phyloP scores from a whole-genome alignment of 2,113 vertebrate genomes.

The Apus apus region DNA sequence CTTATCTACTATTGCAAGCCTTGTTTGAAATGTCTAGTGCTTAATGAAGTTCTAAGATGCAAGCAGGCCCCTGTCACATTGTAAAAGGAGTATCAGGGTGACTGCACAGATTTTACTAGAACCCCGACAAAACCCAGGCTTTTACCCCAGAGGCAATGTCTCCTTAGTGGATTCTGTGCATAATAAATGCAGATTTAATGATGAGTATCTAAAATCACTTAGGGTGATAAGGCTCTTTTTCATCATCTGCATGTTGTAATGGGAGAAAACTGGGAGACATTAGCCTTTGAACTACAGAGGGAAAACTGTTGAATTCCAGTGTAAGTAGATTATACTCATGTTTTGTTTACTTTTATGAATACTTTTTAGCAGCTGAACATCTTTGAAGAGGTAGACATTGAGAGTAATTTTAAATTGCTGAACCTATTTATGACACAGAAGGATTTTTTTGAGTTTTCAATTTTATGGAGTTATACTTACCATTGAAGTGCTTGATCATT shows the following conservation, averaged over 20 bases:
- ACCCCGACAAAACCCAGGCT: background rate
- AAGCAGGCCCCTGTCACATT: background rate
- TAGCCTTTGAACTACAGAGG: background rate
- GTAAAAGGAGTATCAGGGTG: background rate
- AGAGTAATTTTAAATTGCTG: background rate
- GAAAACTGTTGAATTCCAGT: background rate
- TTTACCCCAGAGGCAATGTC: constrained; percentile 1
- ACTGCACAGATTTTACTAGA: constrained; percentile 7
- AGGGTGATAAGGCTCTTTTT: constrained; percentile 8
- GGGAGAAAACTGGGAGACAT: background rate
- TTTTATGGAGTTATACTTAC: background rate
- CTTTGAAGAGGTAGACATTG: background rate
- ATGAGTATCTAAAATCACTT: constrained; percentile 14
- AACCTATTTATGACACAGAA: background rate
- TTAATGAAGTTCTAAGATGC: background rate
- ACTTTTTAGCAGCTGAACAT: background rate
- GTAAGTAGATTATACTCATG: background rate
- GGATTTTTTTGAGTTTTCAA: background rate
- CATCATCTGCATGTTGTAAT: background rate
- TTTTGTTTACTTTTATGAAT: background rate
- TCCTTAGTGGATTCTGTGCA: background rate
- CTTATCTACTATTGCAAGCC: background rate
- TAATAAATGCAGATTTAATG: constrained; percentile 7
- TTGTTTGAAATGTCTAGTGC: background rate
- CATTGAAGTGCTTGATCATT: background rate